These are phyloP conservation scores for Lacerta agilis DNA, from an alignment of 2,797 vertebrate genomes.

Conservation along the genomic window DNA sequence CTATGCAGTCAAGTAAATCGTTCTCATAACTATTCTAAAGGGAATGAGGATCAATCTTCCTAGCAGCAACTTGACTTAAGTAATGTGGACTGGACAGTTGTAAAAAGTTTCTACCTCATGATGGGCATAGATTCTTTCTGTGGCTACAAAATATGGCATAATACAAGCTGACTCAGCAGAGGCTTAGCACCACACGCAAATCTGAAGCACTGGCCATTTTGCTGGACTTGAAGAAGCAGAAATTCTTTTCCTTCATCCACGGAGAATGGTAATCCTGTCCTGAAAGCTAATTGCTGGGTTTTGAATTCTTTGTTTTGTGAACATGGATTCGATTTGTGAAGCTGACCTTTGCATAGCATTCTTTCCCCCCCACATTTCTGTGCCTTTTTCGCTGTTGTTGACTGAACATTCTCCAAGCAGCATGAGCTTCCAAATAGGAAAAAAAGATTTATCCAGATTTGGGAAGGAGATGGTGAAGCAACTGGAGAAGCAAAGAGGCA, in stretches of 20 bases:
- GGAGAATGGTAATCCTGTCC: background rate
- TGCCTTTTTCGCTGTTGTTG: constrained; percentile 29
- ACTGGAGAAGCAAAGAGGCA: background rate
- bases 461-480: background rate
- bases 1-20: background rate
- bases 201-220: background rate
- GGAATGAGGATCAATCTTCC: background rate
- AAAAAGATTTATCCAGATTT: background rate
- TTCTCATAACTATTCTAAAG: background rate
- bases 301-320: constrained; percentile 16
- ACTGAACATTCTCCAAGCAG: constrained; percentile 23
- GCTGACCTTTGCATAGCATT: constrained; percentile 65
- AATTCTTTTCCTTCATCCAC: constrained; percentile 21
- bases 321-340: constrained; percentile 4
- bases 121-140: background rate
- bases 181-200: background rate
- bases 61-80: background rate
- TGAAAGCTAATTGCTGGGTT: background rate
- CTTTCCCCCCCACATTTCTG: constrained; percentile 30
- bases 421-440: background rate
- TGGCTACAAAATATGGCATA: background rate
- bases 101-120: background rate
- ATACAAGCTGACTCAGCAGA: background rate
- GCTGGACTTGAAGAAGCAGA: constrained; percentile 35
- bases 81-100: background rate